A percentile compares a stretch with the other conserved stretches of the same genome.
These are phyloP conservation scores for Poeciliopsis infans DNA, from an alignment of 2,797 vertebrate genomes.

Conservation along the genomic window DNA sequence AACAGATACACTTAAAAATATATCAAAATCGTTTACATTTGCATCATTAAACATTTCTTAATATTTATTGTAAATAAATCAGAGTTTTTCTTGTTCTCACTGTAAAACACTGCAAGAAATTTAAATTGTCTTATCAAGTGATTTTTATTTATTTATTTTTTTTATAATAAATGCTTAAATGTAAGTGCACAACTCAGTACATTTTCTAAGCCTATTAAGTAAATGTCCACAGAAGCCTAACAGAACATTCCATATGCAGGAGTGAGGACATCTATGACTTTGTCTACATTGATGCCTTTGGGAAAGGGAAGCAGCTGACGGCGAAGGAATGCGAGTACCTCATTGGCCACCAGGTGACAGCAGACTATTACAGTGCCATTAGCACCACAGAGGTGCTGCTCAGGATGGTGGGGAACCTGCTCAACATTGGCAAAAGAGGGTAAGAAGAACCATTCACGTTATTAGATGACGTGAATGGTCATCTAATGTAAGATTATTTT, in stretches of 20 bases:
- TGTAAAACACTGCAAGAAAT: not conserved
- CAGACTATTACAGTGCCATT: constrained; percentile 93
- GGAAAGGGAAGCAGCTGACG: constrained; percentile 92
- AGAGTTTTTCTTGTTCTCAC: not conserved
- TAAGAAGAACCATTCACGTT: constrained; percentile 44
- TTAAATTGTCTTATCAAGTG: not conserved
- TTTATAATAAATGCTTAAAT: not conserved
- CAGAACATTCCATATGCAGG: constrained; percentile 63
- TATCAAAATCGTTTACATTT: not conserved
- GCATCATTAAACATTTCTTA: not conserved
- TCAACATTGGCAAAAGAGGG: constrained; percentile 95
- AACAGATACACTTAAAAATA: not conserved
- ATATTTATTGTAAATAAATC: not conserved
- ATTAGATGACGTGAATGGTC: not conserved
- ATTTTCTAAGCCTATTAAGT: not conserved
- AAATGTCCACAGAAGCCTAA: not conserved
- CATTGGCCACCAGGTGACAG: constrained; percentile 94
- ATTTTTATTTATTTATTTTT: not conserved
- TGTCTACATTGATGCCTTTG: constrained; percentile 94
- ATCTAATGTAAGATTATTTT: not conserved
- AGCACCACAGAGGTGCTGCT: constrained; percentile 93
- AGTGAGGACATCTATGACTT: constrained; percentile 93
- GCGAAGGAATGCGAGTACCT: constrained; percentile 96
- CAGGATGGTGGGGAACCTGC: constrained; percentile 96
- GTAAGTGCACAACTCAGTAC: not conserved